Percentiles rank a stretch among this genome's conserved stretches.
These are phyloP conservation scores for Leptopilina drosophilae DNA, from an alignment of 2,888 invertebrate genomes.

Conservation along the genomic window DNA sequence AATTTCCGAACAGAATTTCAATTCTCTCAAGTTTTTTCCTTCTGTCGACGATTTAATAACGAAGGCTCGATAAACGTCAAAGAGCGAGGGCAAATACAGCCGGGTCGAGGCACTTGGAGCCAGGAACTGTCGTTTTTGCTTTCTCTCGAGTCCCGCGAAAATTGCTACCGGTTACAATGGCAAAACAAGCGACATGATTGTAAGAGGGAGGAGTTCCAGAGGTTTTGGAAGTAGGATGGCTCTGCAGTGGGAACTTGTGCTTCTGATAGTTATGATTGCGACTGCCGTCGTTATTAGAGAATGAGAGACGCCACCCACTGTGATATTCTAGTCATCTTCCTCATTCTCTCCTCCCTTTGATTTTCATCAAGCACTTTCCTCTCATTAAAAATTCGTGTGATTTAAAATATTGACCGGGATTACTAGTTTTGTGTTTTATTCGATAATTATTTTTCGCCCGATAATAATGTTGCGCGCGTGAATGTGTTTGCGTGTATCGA, in stretches of 20 bases:
- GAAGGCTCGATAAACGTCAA: constrained; percentile 53
- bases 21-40: constrained; percentile 1
- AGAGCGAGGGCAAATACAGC: constrained; percentile 35
- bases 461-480: constrained; percentile 21
- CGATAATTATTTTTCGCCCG: background rate
- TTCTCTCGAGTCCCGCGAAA: constrained; percentile 58
- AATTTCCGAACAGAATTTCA: background rate
- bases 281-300: constrained; percentile 59
- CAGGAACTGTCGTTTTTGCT: constrained; percentile 57
- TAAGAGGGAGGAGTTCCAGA: constrained; percentile 59
- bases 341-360: constrained; percentile 40
- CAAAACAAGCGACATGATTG: constrained; percentile 70
- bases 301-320: constrained; percentile 61
- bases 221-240: constrained; percentile 50
- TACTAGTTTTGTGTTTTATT: background rate
- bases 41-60: constrained; percentile 49
- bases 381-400: background rate
- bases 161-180: constrained; percentile 66
- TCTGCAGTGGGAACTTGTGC: constrained; percentile 61
- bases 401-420: background rate
- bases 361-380: constrained; percentile 13
- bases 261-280: constrained; percentile 72
- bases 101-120: constrained; percentile 35
- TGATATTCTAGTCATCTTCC: constrained; percentile 54
- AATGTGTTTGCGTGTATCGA: constrained; percentile 49